Percentiles rank a stretch among this genome's conserved stretches.
Evolutionary conservation across 2,797 vertebrate species (phyloP).

Genomic region (Sebastes cheni): DNA sequence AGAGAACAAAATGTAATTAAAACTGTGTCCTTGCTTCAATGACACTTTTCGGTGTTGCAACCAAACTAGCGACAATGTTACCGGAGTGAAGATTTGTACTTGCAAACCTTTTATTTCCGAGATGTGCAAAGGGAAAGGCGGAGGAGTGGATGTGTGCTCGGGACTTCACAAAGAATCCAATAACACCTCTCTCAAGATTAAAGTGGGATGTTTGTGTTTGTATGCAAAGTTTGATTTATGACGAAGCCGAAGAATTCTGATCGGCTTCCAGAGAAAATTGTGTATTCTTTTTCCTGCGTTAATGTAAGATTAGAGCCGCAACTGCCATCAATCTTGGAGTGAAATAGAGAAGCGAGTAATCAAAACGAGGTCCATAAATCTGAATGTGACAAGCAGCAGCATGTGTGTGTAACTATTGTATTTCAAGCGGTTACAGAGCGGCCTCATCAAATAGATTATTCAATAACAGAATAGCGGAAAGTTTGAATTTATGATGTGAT

Average conservation of each 20-base stretch:
- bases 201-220: constrained; percentile 62
- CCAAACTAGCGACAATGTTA: constrained; percentile 6
- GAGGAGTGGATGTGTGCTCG: neutral
- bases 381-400: constrained; percentile 57
- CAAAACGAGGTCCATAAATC: constrained; percentile 74
- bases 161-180: constrained; percentile 54
- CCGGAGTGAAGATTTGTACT: constrained; percentile 13
- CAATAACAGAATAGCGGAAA: constrained; percentile 21
- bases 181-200: constrained; percentile 54
- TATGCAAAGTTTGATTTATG: constrained; percentile 61
- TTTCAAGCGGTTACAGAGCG: constrained; percentile 31
- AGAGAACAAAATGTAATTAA: constrained; percentile 59
- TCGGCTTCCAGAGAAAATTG: constrained; percentile 47
- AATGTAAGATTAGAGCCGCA: constrained; percentile 69
- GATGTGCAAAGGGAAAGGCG: constrained; percentile 12
- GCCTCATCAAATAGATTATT: constrained; percentile 55
- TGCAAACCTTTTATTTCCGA: constrained; percentile 36
- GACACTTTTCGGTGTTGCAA: constrained; percentile 22
- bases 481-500: constrained; percentile 38
- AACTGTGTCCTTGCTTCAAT: constrained; percentile 54
- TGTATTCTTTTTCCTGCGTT: constrained; percentile 51
- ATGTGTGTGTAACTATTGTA: constrained; percentile 35
- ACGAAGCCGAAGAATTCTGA: constrained; percentile 40
- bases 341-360: constrained; percentile 67
- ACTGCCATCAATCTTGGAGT: constrained; percentile 64